A percentile compares a stretch with the other conserved stretches of the same genome.
phyloP scores from a whole-genome alignment of 2,888 invertebrate genomes.

The Xanthostigma xanthostigma region DNA sequence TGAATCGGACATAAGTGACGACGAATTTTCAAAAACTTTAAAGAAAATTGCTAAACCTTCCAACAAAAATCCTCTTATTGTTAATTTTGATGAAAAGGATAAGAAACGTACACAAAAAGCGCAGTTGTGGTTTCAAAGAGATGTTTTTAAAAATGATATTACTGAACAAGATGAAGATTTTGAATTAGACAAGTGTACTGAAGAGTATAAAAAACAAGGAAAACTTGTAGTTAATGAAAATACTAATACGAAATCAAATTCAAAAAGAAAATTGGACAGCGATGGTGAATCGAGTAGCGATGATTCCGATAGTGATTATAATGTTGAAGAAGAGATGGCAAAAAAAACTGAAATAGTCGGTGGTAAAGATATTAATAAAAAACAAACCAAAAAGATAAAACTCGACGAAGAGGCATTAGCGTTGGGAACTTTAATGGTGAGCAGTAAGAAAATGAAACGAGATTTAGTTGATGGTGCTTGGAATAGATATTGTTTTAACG shows the following conservation, averaged over 20 bases:
- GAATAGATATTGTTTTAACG: slow-evolving; percentile 88
- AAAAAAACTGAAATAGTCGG: slow-evolving; percentile 20
- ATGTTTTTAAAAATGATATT: slow-evolving; percentile 63
- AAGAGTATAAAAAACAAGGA: slow-evolving; percentile 58
- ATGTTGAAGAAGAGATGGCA: slow-evolving; percentile 27
- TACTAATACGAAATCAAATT: slow-evolving; percentile 15
- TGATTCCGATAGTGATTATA: slow-evolving; percentile 29
- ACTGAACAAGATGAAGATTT: slow-evolving; percentile 75
- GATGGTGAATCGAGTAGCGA: slow-evolving; percentile 17
- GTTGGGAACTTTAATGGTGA: slow-evolving; percentile 77
- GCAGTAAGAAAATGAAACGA: slow-evolving; percentile 78
- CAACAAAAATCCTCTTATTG: slow-evolving; percentile 52
- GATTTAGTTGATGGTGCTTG: slow-evolving; percentile 84
- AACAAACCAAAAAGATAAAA: slow-evolving; percentile 46
- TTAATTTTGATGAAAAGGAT: slow-evolving; percentile 63
- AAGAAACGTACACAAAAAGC: slow-evolving; percentile 63
- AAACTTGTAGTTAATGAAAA: slow-evolving; percentile 30
- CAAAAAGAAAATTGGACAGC: slow-evolving; percentile 14
- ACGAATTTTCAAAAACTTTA: slow-evolving; percentile 12
- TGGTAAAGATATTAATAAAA: slow-evolving; percentile 48
- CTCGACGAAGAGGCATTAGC: slow-evolving; percentile 81
- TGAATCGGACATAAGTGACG: slow-evolving; percentile 38
- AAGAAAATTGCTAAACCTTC: slow-evolving; percentile 23
- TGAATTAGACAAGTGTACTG: slow-evolving; percentile 68
- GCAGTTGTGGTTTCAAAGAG: slow-evolving; percentile 77